Evolutionary conservation across 1,140 invertebrate species (phyloP).

Genomic region (Apis laboriosa): DNA sequence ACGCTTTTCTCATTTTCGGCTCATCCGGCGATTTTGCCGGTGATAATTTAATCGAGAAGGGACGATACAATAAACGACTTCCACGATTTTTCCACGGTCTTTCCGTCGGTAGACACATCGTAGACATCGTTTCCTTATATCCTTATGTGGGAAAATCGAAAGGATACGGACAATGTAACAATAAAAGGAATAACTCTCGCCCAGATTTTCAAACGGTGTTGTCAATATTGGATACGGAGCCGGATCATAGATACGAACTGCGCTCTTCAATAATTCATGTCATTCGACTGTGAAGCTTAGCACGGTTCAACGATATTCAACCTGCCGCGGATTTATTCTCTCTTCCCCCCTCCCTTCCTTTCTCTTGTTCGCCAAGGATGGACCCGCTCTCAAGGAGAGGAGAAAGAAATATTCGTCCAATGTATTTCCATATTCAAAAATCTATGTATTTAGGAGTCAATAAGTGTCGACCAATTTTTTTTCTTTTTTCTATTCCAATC

Average conservation of each 20-base stretch:
- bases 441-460: slow-evolving; percentile 26
- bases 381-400: not conserved
- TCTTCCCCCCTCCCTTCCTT: not conserved
- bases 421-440: not conserved
- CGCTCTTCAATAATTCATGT: slow-evolving; percentile 66
- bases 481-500: not conserved
- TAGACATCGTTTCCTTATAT: not conserved
- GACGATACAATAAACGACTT: too few species aligned
- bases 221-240: slow-evolving; percentile 53
- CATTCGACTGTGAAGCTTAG: slow-evolving; percentile 59
- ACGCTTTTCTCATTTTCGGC: not conserved
- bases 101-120: too few species aligned
- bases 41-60: not conserved
- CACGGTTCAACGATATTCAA: slow-evolving; percentile 50
- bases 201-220: slow-evolving; percentile 49
- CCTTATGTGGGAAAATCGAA: too few species aligned
- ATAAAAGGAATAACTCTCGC: slow-evolving; percentile 50
- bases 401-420: not conserved
- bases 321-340: not conserved
- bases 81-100: too few species aligned
- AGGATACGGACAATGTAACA: not conserved
- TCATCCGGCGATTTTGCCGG: not conserved
- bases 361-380: slow-evolving; percentile 9
- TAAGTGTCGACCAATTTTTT: slow-evolving; percentile 2
- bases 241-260: slow-evolving; percentile 44